phyloP scores from a whole-genome alignment of 30 jellyfish, hydroid and myxozoan species.

The Aurelia sp. region DNA sequence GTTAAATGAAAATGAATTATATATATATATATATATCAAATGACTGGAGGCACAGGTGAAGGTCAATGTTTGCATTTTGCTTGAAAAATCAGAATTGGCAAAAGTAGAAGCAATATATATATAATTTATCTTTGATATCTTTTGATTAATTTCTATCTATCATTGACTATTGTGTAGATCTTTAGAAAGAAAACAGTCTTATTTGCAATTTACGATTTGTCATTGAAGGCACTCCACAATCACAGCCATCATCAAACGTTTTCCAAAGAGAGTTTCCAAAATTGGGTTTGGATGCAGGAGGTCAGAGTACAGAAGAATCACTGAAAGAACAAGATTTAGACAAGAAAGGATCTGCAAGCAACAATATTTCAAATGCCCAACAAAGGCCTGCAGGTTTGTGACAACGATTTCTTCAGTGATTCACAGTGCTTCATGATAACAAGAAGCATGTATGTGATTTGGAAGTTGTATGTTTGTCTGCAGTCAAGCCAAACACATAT shows the following conservation, averaged over 20 bases:
- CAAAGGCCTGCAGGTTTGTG: slow-evolving; percentile 61
- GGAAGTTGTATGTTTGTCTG: too few relatives aligned
- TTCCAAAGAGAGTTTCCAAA: slow-evolving; percentile 99
- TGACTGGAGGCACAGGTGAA: too few relatives aligned
- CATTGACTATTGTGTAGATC: too few relatives aligned
- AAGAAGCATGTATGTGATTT: background rate
- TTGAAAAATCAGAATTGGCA: too few relatives aligned
- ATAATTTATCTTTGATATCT: too few relatives aligned
- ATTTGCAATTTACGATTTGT: background rate
- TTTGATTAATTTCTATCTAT: too few relatives aligned
- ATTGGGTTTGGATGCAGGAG: slow-evolving; percentile 94
- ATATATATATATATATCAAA: too few relatives aligned
- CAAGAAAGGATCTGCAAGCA: slow-evolving; percentile 80
- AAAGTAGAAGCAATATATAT: too few relatives aligned
- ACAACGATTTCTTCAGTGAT: background rate
- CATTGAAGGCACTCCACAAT: slow-evolving; percentile 43
- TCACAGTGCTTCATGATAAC: background rate
- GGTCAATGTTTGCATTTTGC: too few relatives aligned
- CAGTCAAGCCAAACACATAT: too few relatives aligned
- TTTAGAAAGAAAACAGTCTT: too few relatives aligned
- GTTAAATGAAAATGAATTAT: too few relatives aligned
- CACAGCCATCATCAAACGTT: slow-evolving; percentile 67
- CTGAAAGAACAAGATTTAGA: slow-evolving; percentile 73
- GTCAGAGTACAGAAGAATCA: slow-evolving; percentile 74
- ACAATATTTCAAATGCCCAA: slow-evolving; percentile 77